A percentile compares a stretch with the other conserved stretches of the same genome.
Evolutionary conservation across 2,797 vertebrate genomes (phyloP).

Genomic region (Sebastes kiyomatsui): DNA sequence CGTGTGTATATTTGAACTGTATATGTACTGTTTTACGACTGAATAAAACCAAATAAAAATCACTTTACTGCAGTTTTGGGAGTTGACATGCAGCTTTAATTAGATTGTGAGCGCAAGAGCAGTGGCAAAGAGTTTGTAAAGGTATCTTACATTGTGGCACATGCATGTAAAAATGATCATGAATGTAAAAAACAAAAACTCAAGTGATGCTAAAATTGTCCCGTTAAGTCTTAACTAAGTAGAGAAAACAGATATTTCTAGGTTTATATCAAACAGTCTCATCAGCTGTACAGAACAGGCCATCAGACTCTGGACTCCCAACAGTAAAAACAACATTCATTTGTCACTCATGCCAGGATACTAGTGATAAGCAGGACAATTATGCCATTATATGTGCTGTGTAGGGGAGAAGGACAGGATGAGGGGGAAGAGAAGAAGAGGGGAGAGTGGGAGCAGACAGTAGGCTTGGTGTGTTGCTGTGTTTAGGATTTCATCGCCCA

Average conservation of each 20-base stretch:
- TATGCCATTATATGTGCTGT: slow-evolving; percentile 66
- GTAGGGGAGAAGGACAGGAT: slow-evolving; percentile 45
- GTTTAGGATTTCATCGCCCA: slow-evolving; percentile 66
- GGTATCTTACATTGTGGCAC: background rate
- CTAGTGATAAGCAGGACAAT: slow-evolving; percentile 65
- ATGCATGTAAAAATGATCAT: background rate
- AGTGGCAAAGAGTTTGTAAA: background rate
- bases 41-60: background rate
- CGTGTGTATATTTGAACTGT: background rate
- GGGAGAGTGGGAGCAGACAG: slow-evolving; percentile 45
- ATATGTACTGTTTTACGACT: background rate
- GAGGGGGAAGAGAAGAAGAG: slow-evolving; percentile 6
- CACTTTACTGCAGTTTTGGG: background rate
- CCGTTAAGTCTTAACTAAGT: background rate
- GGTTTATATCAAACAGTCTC: slow-evolving; percentile 9
- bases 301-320: slow-evolving; percentile 29
- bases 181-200: background rate
- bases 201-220: background rate
- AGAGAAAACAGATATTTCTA: slow-evolving; percentile 5
- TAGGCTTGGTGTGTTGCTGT: slow-evolving; percentile 59
- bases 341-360: slow-evolving; percentile 63
- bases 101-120: background rate
- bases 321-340: slow-evolving; percentile 59
- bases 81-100: background rate
- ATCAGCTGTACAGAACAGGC: background rate